Conservation (phyloP, 1,140 invertebrate species). For the Drosophila fuyamai region DNA sequence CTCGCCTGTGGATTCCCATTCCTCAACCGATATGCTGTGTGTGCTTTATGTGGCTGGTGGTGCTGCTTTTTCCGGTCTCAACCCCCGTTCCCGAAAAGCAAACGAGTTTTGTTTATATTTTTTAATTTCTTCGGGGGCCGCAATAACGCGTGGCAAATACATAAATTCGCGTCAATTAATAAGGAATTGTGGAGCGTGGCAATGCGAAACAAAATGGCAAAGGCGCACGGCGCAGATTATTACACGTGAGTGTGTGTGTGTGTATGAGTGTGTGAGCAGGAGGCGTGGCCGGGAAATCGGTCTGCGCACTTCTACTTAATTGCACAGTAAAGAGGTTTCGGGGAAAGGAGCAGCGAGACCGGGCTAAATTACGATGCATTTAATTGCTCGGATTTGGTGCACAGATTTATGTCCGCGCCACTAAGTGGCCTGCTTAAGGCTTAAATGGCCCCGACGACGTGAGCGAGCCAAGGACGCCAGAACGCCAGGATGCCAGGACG, state of each 20-base stretch:
- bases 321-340: constrained; percentile 72
- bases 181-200: constrained; percentile 76
- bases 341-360: constrained; percentile 9
- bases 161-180: constrained; percentile 83
- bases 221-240: constrained; percentile 56
- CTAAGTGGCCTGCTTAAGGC: constrained; percentile 83
- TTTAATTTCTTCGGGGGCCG: constrained; percentile 73
- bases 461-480: constrained; percentile 57
- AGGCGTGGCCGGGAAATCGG: constrained; percentile 28
- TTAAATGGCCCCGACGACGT: constrained; percentile 80
- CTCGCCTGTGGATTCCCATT: not conserved
- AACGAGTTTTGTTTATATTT: constrained; percentile 76
- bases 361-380: constrained; percentile 82
- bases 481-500: constrained; percentile 11
- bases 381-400: constrained; percentile 82
- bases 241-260: constrained; percentile 38
- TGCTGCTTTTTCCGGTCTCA: not conserved
- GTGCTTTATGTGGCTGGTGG: constrained; percentile 60
- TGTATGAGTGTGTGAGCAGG: constrained; percentile 1
- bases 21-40: constrained; percentile 26
- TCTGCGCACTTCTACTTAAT: constrained; percentile 76
- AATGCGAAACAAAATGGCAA: constrained; percentile 66
- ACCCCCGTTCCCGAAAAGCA: constrained; percentile 14
- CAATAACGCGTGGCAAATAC: constrained; percentile 81
- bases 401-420: constrained; percentile 80